Base-by-base conservation (phyloP, 2,113 vertebrate species). In the Megaptera novaeangliae region DNA sequence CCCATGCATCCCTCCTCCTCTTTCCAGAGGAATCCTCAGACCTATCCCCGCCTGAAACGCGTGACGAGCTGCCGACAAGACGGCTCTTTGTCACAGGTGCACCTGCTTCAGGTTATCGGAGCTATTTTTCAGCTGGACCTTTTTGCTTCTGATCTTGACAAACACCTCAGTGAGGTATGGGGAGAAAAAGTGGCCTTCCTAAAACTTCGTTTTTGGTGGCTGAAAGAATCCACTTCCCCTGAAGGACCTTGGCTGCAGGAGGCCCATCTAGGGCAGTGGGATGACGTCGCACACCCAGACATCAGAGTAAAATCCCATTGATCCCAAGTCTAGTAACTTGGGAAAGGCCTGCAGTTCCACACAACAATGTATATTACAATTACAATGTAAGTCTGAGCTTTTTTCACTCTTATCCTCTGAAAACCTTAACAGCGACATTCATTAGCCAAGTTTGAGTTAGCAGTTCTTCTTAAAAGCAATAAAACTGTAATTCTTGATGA, bases 51-150 rank as follows among this genome's bases (percentile, higher is more conserved):
- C 31, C 36, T 68, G 21, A 57, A 20, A 44, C 0, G 9, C 0
- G 0, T 39, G 36, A 6, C 0, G 1, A 57, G 46, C 29, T 1
- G 5, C 20, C 0, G 0, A 55, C 14, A 20, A 31, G 46, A 80
- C 21, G 15, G 52, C 36, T 8, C 21, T n/a, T 21, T 44, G 39
- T 17, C 66, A 0, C 7, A 1, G 9, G 55, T 12, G n/a, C 12
- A 80, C 41, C 8, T 31, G 57, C 36, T 59, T 7, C 10, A 18
- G 44, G 12, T 18, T 29, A 66, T 29, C 14, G 13, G 20, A 36
- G 64, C 21, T 80, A 1, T 29, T 49, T 85, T 59, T 85, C 34
- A 44, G 57, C 31, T 23, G 15, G 39, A 29, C 27, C 20, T 39
- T 71, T 64, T 59, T 46, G 29, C 39, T 93, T 57, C 36, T 66